Conservation (phyloP, 1,140 invertebrate genomes). For the Lepidurus arcticus region DNA sequence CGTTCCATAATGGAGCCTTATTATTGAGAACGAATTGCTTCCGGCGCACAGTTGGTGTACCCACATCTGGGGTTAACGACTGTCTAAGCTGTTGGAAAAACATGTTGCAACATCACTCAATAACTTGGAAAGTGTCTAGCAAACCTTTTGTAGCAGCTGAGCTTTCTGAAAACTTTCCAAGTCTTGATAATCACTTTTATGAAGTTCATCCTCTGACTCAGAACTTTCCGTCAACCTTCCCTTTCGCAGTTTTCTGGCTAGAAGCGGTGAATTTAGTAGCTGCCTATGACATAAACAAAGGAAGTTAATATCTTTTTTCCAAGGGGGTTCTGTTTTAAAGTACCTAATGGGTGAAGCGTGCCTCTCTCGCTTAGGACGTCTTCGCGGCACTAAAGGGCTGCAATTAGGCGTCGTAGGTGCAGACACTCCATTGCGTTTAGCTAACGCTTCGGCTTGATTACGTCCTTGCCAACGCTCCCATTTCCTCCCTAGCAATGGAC, state of each 20-base stretch:
- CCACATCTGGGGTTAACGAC: constrained; percentile 34
- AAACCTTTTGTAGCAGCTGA: constrained; percentile 85
- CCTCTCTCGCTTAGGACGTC: not conserved
- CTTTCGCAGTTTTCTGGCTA: constrained; percentile 66
- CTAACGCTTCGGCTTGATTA: constrained; percentile 25
- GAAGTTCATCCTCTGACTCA: constrained; percentile 69
- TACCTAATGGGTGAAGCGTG: constrained; percentile 61
- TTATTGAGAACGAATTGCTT: constrained; percentile 94
- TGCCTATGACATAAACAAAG: constrained; percentile 47
- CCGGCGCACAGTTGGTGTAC: constrained; percentile 45
- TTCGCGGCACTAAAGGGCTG: constrained; percentile 23
- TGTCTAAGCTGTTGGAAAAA: constrained; percentile 36
- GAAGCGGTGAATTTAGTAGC: constrained; percentile 70
- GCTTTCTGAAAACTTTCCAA: constrained; percentile 92
- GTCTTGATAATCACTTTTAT: constrained; percentile 71
- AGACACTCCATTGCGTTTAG: not conserved
- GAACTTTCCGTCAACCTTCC: constrained; percentile 73
- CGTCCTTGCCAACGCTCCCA: constrained; percentile 23
- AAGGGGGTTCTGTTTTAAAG: constrained; percentile 22
- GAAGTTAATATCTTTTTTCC: not conserved
- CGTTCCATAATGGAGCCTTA: constrained; percentile 99
- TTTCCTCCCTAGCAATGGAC: constrained; percentile 29
- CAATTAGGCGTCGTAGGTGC: constrained; percentile 28
- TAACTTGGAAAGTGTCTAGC: not conserved
- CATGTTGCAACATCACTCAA: not conserved